Percentiles rank a stretch among this genome's conserved stretches.
Conservation (phyloP, 2,888 invertebrate genomes). For the Nymphalis polychloros region DNA sequence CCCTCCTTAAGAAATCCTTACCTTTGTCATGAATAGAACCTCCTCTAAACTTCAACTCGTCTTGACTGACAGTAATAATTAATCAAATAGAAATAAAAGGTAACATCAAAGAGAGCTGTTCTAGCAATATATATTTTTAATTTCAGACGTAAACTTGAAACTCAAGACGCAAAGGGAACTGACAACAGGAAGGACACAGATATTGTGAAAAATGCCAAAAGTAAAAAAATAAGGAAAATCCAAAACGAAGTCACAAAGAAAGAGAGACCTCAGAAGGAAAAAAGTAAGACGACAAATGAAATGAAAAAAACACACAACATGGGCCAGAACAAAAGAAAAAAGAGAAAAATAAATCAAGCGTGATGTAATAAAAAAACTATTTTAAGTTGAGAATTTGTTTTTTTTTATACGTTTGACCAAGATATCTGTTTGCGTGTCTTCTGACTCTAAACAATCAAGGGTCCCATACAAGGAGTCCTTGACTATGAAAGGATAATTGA, state of each 20-base stretch:
- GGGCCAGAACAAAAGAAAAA: conserved; percentile 36
- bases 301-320: conserved; percentile 24
- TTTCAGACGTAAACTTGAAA: conserved; percentile 65
- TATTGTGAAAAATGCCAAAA: conserved; percentile 52
- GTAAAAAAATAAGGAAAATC: conserved; percentile 60
- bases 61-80: too few species aligned
- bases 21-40: too few species aligned
- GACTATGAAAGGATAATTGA: too few species aligned
- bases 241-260: conserved; percentile 44
- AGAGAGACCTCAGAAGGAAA: conserved; percentile 42
- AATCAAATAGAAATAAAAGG: too few species aligned
- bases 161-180: conserved; percentile 42
- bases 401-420: conserved; percentile 10
- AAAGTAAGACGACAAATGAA: conserved; percentile 32
- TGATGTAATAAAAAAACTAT: conserved; percentile 32
- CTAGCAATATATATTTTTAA: conserved; percentile 9
- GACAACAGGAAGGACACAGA: conserved; percentile 49
- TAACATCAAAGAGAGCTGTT: too few species aligned
- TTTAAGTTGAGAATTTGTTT: conserved; percentile 27
- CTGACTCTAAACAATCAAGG: too few species aligned
- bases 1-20: too few species aligned
- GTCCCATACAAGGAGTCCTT: too few species aligned
- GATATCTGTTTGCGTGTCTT: too few species aligned
- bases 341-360: conserved; percentile 39
- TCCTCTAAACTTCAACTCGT: too few species aligned